These are phyloP conservation scores for Cyanoderma ruficeps DNA, from an alignment of 2,113 vertebrate species.

Conservation along the genomic window DNA sequence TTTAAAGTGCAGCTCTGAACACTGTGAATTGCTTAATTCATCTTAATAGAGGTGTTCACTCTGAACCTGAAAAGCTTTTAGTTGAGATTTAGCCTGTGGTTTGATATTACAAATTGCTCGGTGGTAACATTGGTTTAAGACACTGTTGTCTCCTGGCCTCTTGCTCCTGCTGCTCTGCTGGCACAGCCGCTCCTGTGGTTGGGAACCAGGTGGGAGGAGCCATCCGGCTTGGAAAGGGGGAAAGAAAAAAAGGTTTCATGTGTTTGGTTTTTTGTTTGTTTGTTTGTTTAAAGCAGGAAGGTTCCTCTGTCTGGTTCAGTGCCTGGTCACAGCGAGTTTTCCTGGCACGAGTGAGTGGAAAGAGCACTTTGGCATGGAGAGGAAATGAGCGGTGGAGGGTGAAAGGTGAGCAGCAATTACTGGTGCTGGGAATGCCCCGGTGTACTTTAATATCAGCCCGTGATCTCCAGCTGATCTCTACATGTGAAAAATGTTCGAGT, in stretches of 20 bases:
- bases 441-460: background rate
- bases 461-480: background rate
- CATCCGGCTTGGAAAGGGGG: background rate
- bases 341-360: slow-evolving; percentile 17
- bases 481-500: background rate
- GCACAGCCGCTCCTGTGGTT: background rate
- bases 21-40: slow-evolving; percentile 36
- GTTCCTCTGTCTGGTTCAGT: background rate
- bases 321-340: background rate
- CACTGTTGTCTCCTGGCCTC: background rate
- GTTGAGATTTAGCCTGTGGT: slow-evolving; percentile 63
- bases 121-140: slow-evolving; percentile 52
- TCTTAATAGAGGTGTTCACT: slow-evolving; percentile 52
- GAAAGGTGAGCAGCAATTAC: slow-evolving; percentile 51
- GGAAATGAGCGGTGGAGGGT: background rate
- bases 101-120: slow-evolving; percentile 51
- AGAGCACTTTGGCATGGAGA: slow-evolving; percentile 17
- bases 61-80: slow-evolving; percentile 47
- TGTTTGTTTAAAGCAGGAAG: slow-evolving; percentile 51
- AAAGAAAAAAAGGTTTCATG: background rate
- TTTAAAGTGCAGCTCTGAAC: background rate
- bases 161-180: background rate
- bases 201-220: slow-evolving; percentile 23
- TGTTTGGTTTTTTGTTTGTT: background rate
- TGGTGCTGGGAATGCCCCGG: background rate